Evolutionary conservation across 2,113 vertebrate genomes (phyloP), one percentile per base, ranked within the genome.

Genomic region (Amazona vittata): DNA sequence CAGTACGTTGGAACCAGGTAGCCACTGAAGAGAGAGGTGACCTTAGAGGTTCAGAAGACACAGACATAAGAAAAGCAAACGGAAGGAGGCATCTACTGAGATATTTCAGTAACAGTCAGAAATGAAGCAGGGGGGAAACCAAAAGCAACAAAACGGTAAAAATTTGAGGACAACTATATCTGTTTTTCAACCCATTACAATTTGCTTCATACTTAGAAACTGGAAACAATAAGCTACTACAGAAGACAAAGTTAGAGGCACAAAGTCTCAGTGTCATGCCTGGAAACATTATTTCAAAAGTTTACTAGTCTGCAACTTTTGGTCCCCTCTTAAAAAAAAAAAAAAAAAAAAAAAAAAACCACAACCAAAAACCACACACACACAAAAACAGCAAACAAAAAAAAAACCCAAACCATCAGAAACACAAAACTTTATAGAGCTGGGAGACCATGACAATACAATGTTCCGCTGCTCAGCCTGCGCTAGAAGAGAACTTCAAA

Each of bases 41-140:
- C 25, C 11, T 63, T 46, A 31, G 18, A 24, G 50, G 60, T 73
- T 77, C 31, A 37, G 28, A 68, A 83, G 29, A 74, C 24, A 43
- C 13, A 80, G 46, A 10, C 60, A 68, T 4, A 7, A 44, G 9
- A 41, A 67, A 77, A 49, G 15, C 20, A 73, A 77, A 19, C 4
- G 5, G n/a, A 69, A 83, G 15, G 21, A 68, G 12, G 55, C 3
- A 24, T 33, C n/a, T 73, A 39, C 41, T 11, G 20, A 77, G n/a
- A 63, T 2, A 59, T 52, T 47, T 86, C 29, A 64, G 11, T 52
- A 71, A 63, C 1, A 22, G 55, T 18, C n/a, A 68, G 31, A 76
- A 67, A 77, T 0, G 0, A 12, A 47, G 33, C 20, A 29, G 19
- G 8, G 12, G 10, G 1, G 6, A 28, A 85, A 64, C 31, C 12